Conservation (phyloP, 1,140 invertebrate species). For the Solenopsis invicta region DNA sequence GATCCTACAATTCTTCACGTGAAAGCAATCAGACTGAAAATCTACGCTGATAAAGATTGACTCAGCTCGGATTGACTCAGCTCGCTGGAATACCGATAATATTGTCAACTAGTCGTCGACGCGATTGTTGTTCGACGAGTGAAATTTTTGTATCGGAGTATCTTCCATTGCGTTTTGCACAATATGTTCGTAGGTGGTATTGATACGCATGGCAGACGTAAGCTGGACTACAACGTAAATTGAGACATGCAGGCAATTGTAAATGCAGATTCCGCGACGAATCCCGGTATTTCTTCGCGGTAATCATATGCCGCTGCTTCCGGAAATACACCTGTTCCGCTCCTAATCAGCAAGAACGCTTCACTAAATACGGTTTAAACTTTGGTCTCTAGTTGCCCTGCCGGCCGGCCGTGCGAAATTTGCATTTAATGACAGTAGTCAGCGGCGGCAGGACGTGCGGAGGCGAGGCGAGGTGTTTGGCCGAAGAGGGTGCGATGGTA, state of each 20-base stretch:
- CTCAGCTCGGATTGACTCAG: constrained; percentile 23
- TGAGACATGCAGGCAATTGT: background rate
- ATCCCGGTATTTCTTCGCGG: background rate
- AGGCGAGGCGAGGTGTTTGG: constrained; percentile 33
- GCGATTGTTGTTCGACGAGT: too few species aligned
- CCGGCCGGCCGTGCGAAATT: constrained; percentile 37
- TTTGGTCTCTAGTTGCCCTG: constrained; percentile 32
- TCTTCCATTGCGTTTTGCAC: background rate
- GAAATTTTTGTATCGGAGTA: background rate
- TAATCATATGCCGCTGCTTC: constrained; percentile 24
- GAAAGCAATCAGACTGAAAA: background rate
- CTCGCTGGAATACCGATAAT: constrained; percentile 1
- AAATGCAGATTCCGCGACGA: background rate
- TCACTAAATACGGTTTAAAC: constrained; percentile 53
- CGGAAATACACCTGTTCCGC: constrained; percentile 45
- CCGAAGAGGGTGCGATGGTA: constrained; percentile 55
- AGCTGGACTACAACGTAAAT: background rate
- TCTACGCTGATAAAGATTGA: constrained; percentile 32
- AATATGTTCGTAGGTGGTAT: background rate
- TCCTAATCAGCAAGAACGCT: constrained; percentile 46
- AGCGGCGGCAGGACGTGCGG: background rate
- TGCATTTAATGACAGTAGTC: constrained; percentile 61
- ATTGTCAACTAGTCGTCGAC: background rate
- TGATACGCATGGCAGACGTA: background rate
- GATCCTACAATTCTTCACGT: constrained; percentile 13